Evolutionary conservation across 2,888 invertebrate species (phyloP), one percentile per base, ranked within the genome.

Genomic region (Patella pellucida): DNA sequence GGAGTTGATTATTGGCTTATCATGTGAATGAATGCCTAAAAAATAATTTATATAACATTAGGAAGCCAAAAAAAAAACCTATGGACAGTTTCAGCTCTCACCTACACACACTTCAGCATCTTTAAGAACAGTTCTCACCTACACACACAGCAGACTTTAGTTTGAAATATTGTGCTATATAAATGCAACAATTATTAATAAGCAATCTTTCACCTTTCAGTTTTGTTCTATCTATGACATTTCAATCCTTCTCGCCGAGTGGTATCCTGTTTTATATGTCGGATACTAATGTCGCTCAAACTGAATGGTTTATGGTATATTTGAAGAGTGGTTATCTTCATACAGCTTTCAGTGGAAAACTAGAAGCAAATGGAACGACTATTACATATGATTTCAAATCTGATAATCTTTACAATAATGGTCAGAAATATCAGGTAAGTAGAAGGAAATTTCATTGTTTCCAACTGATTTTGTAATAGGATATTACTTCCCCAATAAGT

Each of bases 201-300:
- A n/a, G 23, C 31, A 16, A 31, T 72, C 16, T 3, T 72, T 19
- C 5, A 54, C 12, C 52, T 73, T 76, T 52, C 76, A 84, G 84
- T 62, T 84, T 84, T 74, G 74, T 78, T 9, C 52, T 84, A 14
- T 75, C 78, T 11, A n/a, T 85, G 11, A 75, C 79, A 71, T 84
- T 85, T 77, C 79, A 82, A 50, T 78, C 85, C 1, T 69, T 83
- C 14, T 80, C 80, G 41, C 76, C 81, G 2, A 74, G 81, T 52
- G 85, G 85, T 4, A 68, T 84, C 15, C 70, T 85, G 69, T 68
- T 82, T 41, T 84, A 81, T 74, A 68, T 81, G 27, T 77, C 83
- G 1, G 74, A 73, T 50, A 19, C 15, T 14, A 23, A 41, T 27
- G 15, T 62, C 7, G 27, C 73, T 67, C 79, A 78, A 0, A 52